Evolutionary conservation across 2,113 vertebrate species (phyloP), one percentile per base, ranked within the genome.

Genomic region (Mystacornis crossleyi): DNA sequence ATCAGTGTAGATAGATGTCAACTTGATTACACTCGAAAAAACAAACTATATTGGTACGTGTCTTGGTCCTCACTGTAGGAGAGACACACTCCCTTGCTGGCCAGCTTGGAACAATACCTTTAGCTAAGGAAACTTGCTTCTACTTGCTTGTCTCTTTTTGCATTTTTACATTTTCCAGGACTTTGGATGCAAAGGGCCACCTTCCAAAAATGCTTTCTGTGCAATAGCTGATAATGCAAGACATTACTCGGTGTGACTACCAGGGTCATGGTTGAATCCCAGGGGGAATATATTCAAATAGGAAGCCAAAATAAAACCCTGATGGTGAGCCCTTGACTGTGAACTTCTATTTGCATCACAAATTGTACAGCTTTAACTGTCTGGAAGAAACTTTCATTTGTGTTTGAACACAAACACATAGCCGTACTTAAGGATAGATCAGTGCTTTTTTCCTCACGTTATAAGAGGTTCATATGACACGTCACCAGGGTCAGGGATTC

Each of bases 1-100:
- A 96, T 96, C 95, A 92, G 24, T 95, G 71, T 95, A 92, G 96
- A 97, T 96, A 93, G 96, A 97, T 96, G 96, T 96, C 96, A 97
- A 80, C 74, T 78, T 81, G 93, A 97, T 94, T 95, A 95, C 51
- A 55, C 31, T 90, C 2, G 14, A 72, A 78, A 90, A 89, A 88
- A 16, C 34, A 86, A 34, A 75, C 34, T 64, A 15, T 90, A 96
- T 93, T 85, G 92, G 93, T 93, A 77, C 0, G 3, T 90, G 82
- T 91, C 93, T 88, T 82, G 82, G 88, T 90, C 75, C 74, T 95
- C 92, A 74, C 64, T 42, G 55, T 43, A 80, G 60, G 36, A 78
- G 53, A 81, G 42, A 66, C 34, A 66, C 14, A 12, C 12, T 86
- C 1, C 2, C 36, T 62, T 82, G 23, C 81, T 93, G 89, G 77